phyloP scores from a whole-genome alignment of 1,140 invertebrate species.

The Holcopasites calliopsidis region DNA sequence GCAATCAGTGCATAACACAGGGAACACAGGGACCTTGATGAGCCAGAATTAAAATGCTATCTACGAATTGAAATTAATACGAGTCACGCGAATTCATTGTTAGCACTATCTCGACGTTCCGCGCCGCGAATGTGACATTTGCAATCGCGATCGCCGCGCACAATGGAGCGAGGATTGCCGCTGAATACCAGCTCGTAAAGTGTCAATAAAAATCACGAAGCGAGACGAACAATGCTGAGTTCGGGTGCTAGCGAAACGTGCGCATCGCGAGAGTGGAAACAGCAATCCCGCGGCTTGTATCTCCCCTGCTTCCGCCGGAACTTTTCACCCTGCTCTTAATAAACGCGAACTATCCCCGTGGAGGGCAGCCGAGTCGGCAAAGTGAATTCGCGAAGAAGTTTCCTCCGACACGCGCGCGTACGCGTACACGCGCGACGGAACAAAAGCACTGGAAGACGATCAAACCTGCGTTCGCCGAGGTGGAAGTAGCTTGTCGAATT shows the following conservation, averaged over 20 bases:
- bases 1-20: too few species aligned
- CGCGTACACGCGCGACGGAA: not conserved
- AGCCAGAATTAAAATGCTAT: too few species aligned
- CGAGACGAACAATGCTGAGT: too few species aligned
- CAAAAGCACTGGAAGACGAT: not conserved
- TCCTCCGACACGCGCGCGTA: constrained; percentile 9
- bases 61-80: not conserved
- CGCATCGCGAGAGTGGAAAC: not conserved
- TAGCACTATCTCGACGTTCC: constrained; percentile 14
- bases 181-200: not conserved
- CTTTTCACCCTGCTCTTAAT: constrained; percentile 43
- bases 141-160: not conserved
- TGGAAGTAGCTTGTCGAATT: constrained; percentile 64
- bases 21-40: too few species aligned
- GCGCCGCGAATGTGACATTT: not conserved
- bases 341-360: constrained; percentile 19
- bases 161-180: not conserved
- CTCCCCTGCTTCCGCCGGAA: constrained; percentile 3
- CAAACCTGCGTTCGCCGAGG: constrained; percentile 46
- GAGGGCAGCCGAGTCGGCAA: constrained; percentile 21
- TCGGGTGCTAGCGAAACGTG: too few species aligned
- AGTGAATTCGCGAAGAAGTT: constrained; percentile 64
- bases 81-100: constrained; percentile 30
- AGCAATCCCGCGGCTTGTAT: constrained; percentile 14
- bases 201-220: too few species aligned